Conservation (phyloP, 2,888 invertebrate genomes). For the Allacma fusca region DNA sequence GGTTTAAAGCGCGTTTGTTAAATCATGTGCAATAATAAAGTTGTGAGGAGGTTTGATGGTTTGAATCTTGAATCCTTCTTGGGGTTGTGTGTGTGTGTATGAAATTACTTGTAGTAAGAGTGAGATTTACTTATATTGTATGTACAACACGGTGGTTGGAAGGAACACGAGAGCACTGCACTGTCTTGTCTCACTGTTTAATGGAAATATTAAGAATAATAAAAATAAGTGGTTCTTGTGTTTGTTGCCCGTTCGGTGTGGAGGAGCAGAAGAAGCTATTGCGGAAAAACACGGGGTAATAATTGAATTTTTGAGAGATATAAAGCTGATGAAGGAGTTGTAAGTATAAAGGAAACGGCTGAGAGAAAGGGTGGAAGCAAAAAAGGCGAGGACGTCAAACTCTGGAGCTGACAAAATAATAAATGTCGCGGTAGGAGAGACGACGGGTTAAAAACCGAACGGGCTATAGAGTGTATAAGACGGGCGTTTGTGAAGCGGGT, state of each 20-base stretch:
- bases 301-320: background rate
- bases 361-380: too few relatives aligned
- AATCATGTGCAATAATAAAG: background rate
- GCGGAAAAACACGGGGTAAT: background rate
- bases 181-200: too few relatives aligned
- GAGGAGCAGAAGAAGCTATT: background rate
- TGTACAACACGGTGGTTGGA: too few relatives aligned
- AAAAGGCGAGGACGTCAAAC: background rate
- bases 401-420: slow-evolving; percentile 9
- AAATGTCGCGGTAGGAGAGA: slow-evolving; percentile 12
- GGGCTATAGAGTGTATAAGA: background rate
- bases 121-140: too few relatives aligned
- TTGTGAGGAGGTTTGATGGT: background rate
- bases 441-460: background rate
- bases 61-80: too few relatives aligned
- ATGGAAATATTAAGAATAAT: too few relatives aligned
- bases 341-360: background rate
- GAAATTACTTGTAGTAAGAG: too few relatives aligned
- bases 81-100: too few relatives aligned
- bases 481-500: background rate
- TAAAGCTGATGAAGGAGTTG: background rate
- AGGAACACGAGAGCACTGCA: too few relatives aligned
- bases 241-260: too few relatives aligned
- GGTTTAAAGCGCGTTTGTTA: background rate
- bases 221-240: too few relatives aligned